Evolutionary conservation across 2,797 vertebrate species (phyloP).

Genomic region (Vespertilio murinus): DNA sequence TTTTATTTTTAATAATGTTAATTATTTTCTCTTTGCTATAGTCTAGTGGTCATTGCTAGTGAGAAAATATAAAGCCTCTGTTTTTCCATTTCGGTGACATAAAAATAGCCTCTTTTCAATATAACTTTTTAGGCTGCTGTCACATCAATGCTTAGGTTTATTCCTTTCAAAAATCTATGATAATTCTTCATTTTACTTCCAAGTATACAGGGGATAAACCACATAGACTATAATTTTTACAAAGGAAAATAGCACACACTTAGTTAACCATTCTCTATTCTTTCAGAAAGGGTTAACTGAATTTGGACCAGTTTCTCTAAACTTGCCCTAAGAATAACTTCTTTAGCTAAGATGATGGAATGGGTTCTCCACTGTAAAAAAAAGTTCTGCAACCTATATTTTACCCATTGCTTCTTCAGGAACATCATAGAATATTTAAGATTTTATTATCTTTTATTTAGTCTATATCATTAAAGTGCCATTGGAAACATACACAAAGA

Average conservation of each 20-base stretch:
- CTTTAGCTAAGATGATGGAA: conserved; percentile 54
- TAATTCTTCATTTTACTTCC: not conserved
- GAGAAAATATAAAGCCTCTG: not conserved
- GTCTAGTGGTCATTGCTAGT: not conserved
- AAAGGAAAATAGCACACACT: conserved; percentile 72
- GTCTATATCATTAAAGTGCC: conserved; percentile 55
- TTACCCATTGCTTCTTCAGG: conserved; percentile 56
- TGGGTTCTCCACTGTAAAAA: conserved; percentile 46
- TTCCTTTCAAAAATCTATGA: not conserved
- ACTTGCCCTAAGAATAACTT: conserved; percentile 53
- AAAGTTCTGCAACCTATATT: conserved; percentile 46
- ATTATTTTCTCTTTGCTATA: not conserved
- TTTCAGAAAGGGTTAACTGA: conserved; percentile 38
- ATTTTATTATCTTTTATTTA: conserved; percentile 24
- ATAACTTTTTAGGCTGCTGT: not conserved
- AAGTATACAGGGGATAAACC: not conserved
- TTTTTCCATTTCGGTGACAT: not conserved
- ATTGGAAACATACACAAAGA: conserved; percentile 1
- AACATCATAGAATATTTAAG: conserved; percentile 5
- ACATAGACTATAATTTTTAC: conserved; percentile 51
- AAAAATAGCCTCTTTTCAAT: not conserved
- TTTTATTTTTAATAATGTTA: not conserved
- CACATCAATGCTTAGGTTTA: not conserved
- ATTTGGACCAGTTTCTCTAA: conserved; percentile 66
- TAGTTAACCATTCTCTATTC: conserved; percentile 72